Evolutionary conservation across 2,888 invertebrate species (phyloP), one percentile per base, ranked within the genome.

Genomic region (Dascillus cervinus): DNA sequence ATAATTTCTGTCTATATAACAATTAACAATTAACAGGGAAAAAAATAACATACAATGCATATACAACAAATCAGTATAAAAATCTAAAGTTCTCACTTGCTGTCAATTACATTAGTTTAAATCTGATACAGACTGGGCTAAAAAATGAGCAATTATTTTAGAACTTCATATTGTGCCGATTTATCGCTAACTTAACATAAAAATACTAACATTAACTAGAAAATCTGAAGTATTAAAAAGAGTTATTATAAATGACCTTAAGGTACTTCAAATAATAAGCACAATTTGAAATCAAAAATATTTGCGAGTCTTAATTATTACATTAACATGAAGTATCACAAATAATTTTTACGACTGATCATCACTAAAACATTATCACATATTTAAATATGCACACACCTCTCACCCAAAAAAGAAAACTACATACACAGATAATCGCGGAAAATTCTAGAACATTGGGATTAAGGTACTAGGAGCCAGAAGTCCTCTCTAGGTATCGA

Each of bases 291-390:
- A 30, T 39, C 26, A 32, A 39, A 35, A 53, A 49, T 47, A 53
- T 47, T 50, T 49, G 43, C 46, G 46, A 47, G 49, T 50, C 47
- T 50, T 49, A 49, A 44, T 43, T 32, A 33, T 39, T 30, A n/a
- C n/a, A n/a, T n/a, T n/a, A n/a, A n/a, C n/a, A n/a, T n/a, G 49
- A 52, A 50, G 50, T 56, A 55, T 55, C 55, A 55, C 56, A 57
- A 55, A 53, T 52, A 48, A 55, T 50, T 44, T 44, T 54, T 48
- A 50, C 55, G 45, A 49, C 49, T 49, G 31, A 46, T 48, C 50
- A 48, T 59, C 59, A 58, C 58, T 58, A 58, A 56, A 51, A 46
- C 56, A 55, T 55, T 60, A 59, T 60, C 60, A 60, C 59, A 59
- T 50, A 37, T 49, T 49, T 43, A 44, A 49, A 43, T 50, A 5